Evolutionary conservation across 1,140 invertebrate species (phyloP).

Genomic region (Papilio machaon): DNA sequence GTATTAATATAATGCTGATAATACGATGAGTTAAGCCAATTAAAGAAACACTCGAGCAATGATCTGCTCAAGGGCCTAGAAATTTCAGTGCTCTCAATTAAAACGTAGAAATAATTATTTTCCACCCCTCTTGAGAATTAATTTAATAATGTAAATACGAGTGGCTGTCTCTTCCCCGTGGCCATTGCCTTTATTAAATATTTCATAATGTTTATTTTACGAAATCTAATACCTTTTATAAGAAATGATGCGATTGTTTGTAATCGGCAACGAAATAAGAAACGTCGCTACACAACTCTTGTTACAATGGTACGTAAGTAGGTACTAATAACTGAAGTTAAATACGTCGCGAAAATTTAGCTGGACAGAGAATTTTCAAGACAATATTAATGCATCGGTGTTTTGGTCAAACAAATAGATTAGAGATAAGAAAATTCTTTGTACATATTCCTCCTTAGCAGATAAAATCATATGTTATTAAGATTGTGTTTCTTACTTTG

Average conservation of each 20-base stretch:
- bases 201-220: constrained; percentile 41
- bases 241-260: constrained; percentile 29
- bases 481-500: too few relatives aligned
- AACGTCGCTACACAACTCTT: neutral
- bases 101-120: constrained; percentile 78
- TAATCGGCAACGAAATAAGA: neutral
- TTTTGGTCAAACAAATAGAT: neutral
- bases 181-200: constrained; percentile 48
- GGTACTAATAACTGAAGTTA: neutral
- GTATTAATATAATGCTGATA: neutral
- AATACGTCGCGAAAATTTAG: neutral
- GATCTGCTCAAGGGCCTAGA: constrained; percentile 66
- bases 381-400: neutral
- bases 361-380: neutral
- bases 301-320: neutral
- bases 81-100: constrained; percentile 78
- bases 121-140: constrained; percentile 76
- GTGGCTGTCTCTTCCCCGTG: constrained; percentile 48
- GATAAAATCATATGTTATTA: too few relatives aligned
- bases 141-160: constrained; percentile 68
- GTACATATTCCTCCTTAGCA: neutral
- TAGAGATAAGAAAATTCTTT: neutral
- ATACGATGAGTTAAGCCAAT: constrained; percentile 30
- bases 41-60: constrained; percentile 48
- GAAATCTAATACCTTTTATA: constrained; percentile 32